Conservation (phyloP, 2,888 invertebrate species). For the Dicycla oo region DNA sequence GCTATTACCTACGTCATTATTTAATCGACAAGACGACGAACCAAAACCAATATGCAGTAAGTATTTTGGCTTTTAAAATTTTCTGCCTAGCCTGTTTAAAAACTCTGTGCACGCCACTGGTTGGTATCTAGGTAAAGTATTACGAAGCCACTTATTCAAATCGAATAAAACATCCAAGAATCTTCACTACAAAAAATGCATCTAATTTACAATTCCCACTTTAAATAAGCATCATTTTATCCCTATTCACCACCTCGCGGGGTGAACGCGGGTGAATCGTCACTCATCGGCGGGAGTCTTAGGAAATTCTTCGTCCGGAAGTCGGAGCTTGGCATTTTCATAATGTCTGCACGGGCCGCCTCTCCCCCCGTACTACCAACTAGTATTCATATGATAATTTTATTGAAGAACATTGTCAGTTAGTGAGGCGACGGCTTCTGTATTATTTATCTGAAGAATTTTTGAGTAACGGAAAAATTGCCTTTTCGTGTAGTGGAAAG, state of each 20-base stretch:
- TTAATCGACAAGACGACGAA: too few relatives aligned
- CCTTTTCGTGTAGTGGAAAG: neutral
- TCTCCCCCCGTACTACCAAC: slow-evolving; percentile 58
- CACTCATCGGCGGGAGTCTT: slow-evolving; percentile 77
- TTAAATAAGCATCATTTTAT: slow-evolving; percentile 58
- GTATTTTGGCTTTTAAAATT: too few relatives aligned
- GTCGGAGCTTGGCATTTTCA: slow-evolving; percentile 86
- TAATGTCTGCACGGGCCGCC: slow-evolving; percentile 77
- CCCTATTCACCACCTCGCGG: slow-evolving; percentile 37
- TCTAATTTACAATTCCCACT: slow-evolving; percentile 48
- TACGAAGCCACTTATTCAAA: neutral
- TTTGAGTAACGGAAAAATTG: neutral
- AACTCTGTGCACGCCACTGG: too few relatives aligned
- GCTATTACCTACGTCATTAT: too few relatives aligned
- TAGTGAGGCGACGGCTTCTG: slow-evolving; percentile 67
- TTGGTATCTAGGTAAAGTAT: neutral
- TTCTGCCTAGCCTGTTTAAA: too few relatives aligned
- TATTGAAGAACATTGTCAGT: slow-evolving; percentile 71
- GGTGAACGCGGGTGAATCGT: slow-evolving; percentile 58
- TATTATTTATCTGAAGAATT: neutral
- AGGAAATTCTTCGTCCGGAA: slow-evolving; percentile 87
- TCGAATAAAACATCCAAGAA: neutral
- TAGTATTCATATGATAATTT: slow-evolving; percentile 89
- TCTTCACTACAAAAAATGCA: slow-evolving; percentile 32
- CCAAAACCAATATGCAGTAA: too few relatives aligned